Evolutionary conservation across 2,888 invertebrate genomes (phyloP).

Genomic region (Cyclophora punctaria): DNA sequence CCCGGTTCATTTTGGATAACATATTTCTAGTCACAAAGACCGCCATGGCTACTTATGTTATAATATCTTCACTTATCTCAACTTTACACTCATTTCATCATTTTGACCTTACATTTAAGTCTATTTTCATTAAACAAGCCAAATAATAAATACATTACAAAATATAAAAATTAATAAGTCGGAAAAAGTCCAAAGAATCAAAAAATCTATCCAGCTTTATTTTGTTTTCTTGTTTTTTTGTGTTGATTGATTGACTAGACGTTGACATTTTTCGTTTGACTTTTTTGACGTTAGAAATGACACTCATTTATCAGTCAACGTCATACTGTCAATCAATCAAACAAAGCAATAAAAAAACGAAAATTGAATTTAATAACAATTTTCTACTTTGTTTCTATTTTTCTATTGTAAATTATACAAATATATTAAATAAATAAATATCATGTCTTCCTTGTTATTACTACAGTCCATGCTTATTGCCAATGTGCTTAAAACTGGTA

Average conservation of each 20-base stretch:
- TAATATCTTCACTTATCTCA: too few species aligned
- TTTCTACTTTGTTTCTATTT: neutral
- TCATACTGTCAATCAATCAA: neutral
- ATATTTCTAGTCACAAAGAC: conserved; percentile 60
- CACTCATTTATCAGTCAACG: neutral
- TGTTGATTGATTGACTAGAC: too few species aligned
- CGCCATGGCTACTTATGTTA: conserved; percentile 35
- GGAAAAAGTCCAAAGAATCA: too few species aligned
- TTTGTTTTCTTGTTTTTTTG: too few species aligned
- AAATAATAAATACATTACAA: too few species aligned
- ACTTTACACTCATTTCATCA: too few species aligned
- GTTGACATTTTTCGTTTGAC: neutral
- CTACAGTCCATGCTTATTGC: conserved; percentile 59
- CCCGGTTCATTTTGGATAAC: conserved; percentile 50
- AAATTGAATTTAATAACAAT: neutral
- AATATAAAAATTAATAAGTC: too few species aligned
- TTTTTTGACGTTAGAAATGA: neutral
- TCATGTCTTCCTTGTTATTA: conserved; percentile 55
- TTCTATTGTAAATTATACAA: neutral
- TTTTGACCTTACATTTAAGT: too few species aligned
- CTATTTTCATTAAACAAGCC: too few species aligned
- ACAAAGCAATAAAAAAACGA: too few species aligned
- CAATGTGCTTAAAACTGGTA: conserved; percentile 35
- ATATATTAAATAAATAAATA: neutral
- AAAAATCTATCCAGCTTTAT: too few species aligned